These are phyloP conservation scores for Caenorhabditis wallacei DNA, from an alignment of 2,888 invertebrate species.

Conservation along the genomic window DNA sequence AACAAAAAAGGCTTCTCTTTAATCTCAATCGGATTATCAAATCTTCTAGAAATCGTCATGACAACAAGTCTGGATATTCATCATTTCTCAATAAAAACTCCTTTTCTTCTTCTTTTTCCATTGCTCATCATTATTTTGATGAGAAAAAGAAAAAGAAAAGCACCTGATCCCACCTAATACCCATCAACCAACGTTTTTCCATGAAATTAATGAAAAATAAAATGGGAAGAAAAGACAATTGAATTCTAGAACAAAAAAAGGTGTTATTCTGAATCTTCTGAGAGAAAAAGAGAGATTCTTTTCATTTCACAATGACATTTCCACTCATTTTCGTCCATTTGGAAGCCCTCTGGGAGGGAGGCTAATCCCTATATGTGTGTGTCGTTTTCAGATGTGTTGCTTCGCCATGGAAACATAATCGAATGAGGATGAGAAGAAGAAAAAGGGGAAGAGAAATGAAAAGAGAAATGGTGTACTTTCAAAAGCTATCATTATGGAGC, in stretches of 20 bases:
- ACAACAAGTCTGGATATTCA: slow-evolving; percentile 26
- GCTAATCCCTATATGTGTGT: slow-evolving; percentile 32
- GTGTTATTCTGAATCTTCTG: slow-evolving; percentile 13
- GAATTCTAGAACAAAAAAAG: slow-evolving; percentile 49
- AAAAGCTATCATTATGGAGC: slow-evolving; percentile 29
- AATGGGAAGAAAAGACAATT: slow-evolving; percentile 31
- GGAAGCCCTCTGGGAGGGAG: background rate
- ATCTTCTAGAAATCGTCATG: slow-evolving; percentile 19
- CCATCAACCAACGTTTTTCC: background rate
- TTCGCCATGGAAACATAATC: slow-evolving; percentile 67
- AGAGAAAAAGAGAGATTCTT: background rate
- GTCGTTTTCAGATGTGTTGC: slow-evolving; percentile 45
- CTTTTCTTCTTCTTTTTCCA: background rate
- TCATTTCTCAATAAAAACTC: slow-evolving; percentile 5
- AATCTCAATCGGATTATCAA: slow-evolving; percentile 4
- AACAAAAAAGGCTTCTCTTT: slow-evolving; percentile 28
- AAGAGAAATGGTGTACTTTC: slow-evolving; percentile 2
- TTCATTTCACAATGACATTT: slow-evolving; percentile 34
- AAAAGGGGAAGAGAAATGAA: background rate
- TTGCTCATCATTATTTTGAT: slow-evolving; percentile 40
- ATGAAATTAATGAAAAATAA: slow-evolving; percentile 6
- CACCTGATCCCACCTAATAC: slow-evolving; percentile 57
- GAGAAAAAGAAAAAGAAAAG: slow-evolving; percentile 20
- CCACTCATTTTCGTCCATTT: slow-evolving; percentile 40
- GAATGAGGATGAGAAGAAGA: slow-evolving; percentile 39